Conservation (phyloP, 2,113 vertebrate genomes). For the Gopherus evgoodei region DNA sequence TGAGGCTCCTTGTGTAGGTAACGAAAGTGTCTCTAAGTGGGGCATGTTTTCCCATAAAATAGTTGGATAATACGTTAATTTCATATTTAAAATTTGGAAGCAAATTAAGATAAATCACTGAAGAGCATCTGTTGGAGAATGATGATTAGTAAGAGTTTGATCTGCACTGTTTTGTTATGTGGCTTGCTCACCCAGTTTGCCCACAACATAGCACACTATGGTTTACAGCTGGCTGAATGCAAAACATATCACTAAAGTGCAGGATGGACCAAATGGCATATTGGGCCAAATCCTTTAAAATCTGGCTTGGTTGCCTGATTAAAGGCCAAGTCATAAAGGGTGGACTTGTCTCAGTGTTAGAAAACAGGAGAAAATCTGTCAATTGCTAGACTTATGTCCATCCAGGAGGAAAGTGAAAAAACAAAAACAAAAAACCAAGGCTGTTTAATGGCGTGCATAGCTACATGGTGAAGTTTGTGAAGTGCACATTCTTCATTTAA, state of each 20-base stretch:
- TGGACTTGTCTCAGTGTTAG: neutral
- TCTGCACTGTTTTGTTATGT: neutral
- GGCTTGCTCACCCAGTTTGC: neutral
- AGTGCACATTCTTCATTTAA: neutral
- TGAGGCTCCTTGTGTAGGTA: neutral
- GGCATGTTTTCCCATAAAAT: neutral
- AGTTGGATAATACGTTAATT: neutral
- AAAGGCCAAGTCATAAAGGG: conserved; percentile 41
- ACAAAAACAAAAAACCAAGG: neutral
- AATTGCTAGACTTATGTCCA: conserved; percentile 44
- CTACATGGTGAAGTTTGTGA: conserved; percentile 13
- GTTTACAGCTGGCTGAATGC: neutral
- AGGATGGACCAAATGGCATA: conserved; percentile 3
- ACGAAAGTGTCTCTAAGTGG: neutral
- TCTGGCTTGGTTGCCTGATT: conserved; percentile 35
- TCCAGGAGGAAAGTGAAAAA: conserved; percentile 47
- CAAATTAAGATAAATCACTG: neutral
- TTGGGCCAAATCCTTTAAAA: neutral
- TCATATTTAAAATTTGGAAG: neutral
- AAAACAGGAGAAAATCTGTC: conserved; percentile 52
- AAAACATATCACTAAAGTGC: conserved; percentile 12
- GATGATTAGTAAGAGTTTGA: neutral
- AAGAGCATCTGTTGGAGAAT: neutral
- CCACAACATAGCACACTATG: neutral
- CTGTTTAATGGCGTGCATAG: conserved; percentile 23